phyloP scores from a whole-genome alignment of 1,140 invertebrate species.

The Habropoda laboriosa region DNA sequence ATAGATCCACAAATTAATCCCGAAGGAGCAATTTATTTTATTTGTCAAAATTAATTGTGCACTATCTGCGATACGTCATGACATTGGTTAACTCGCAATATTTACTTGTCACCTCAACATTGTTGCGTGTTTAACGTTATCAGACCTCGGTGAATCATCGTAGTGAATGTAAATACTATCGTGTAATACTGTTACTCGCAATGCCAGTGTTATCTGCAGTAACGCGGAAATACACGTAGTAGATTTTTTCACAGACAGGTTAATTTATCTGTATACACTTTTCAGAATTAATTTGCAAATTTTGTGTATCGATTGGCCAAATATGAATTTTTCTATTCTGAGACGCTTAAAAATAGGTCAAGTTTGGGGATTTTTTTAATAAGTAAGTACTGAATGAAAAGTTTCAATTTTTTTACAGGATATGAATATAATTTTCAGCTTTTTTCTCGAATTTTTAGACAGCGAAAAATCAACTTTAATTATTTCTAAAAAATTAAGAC shows the following conservation, averaged over 20 bases:
- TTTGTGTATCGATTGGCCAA: neutral
- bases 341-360: no score
- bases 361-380: no score
- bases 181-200: neutral
- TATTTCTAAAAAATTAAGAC: no score
- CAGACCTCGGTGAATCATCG: neutral
- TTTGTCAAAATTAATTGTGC: slow-evolving; percentile 11
- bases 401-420: no score
- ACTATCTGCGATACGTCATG: neutral
- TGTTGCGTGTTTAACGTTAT: slow-evolving; percentile 13
- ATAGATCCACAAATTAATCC: neutral
- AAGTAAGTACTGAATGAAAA: no score
- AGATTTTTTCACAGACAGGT: neutral
- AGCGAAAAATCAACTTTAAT: no score
- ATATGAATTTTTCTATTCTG: neutral
- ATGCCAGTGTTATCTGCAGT: neutral
- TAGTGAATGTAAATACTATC: neutral
- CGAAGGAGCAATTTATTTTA: neutral
- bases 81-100: neutral
- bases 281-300: neutral
- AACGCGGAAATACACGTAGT: slow-evolving; percentile 5
- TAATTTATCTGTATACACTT: neutral
- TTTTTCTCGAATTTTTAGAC: no score
- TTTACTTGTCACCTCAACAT: slow-evolving; percentile 1
- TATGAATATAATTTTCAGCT: no score